phyloP scores from a whole-genome alignment of 53 echinoderm and acorn worm genomes.

The Mesocentrotus franciscanus region DNA sequence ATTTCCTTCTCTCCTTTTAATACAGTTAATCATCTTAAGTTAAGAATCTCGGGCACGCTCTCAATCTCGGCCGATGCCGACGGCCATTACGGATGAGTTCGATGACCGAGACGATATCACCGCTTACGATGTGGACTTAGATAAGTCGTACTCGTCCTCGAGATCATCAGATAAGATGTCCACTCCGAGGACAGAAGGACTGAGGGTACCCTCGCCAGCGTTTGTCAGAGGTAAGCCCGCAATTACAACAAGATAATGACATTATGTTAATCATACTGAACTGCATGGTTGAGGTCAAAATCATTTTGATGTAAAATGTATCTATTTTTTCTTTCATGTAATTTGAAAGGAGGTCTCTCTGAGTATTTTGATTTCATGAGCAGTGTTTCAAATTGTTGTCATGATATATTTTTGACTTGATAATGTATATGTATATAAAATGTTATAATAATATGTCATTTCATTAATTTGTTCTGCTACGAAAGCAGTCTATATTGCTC shows the following conservation, averaged over 20 bases:
- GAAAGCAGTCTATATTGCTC: too few relatives aligned
- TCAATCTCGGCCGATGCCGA: constrained; percentile 1
- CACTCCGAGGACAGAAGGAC: constrained; percentile 4
- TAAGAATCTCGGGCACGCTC: neutral
- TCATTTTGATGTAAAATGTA: neutral
- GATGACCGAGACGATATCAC: neutral
- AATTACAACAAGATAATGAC: neutral
- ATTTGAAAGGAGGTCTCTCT: too few relatives aligned
- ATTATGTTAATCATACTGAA: neutral
- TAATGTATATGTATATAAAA: too few relatives aligned
- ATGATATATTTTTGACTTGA: neutral
- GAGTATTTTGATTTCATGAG: neutral
- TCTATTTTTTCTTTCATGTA: too few relatives aligned
- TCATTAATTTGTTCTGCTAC: too few relatives aligned
- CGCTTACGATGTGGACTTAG: constrained; percentile 10
- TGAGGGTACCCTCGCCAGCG: constrained; percentile 39
- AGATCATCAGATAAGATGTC: constrained; percentile 10
- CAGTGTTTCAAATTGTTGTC: neutral
- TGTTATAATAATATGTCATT: too few relatives aligned
- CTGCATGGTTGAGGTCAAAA: neutral
- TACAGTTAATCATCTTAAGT: constrained; percentile 15
- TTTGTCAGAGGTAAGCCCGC: constrained; percentile 31
- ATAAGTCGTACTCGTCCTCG: constrained; percentile 27
- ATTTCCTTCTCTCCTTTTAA: neutral
- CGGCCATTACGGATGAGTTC: neutral